Conservation (phyloP, 64 coral and sea anemone species). For the Catalaphyllia jardinei region DNA sequence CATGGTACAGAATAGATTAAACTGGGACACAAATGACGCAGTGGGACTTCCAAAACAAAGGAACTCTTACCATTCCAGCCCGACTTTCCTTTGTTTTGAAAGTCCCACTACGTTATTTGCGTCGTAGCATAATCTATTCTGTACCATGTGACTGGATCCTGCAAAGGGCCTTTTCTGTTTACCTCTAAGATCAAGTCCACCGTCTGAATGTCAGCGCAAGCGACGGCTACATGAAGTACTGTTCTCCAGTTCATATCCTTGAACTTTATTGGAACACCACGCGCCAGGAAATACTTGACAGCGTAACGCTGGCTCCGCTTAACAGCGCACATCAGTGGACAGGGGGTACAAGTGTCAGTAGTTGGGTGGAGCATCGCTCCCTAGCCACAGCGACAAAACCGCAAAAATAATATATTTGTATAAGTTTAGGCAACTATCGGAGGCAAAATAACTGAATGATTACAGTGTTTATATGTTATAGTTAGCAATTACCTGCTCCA, state of each 20-base stretch:
- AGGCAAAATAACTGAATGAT: too few relatives aligned
- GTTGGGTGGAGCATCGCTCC: constrained; percentile 30
- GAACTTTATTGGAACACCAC: constrained; percentile 18
- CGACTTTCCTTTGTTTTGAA: too few relatives aligned
- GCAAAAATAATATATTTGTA: background rate
- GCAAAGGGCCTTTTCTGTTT: too few relatives aligned
- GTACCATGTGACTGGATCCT: too few relatives aligned
- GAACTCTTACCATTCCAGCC: too few relatives aligned
- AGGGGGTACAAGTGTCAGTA: constrained; percentile 1
- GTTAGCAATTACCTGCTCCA: constrained; percentile 29
- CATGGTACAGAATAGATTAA: too few relatives aligned
- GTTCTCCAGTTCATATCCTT: constrained; percentile 55
- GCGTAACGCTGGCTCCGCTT: constrained; percentile 45
- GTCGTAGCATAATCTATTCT: too few relatives aligned
- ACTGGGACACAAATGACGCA: too few relatives aligned
- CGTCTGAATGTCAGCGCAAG: constrained; percentile 53
- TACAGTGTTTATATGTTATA: background rate
- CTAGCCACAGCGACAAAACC: background rate
- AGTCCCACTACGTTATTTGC: too few relatives aligned
- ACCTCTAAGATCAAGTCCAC: constrained; percentile 61
- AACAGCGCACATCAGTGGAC: constrained; percentile 56
- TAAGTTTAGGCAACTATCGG: too few relatives aligned
- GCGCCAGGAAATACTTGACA: constrained; percentile 42
- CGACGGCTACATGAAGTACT: constrained; percentile 54
- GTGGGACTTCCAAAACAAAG: too few relatives aligned